Percentiles rank a stretch among this genome's conserved stretches.
phyloP scores from a whole-genome alignment of 2,888 invertebrate species.

The Agapostemon virescens region DNA sequence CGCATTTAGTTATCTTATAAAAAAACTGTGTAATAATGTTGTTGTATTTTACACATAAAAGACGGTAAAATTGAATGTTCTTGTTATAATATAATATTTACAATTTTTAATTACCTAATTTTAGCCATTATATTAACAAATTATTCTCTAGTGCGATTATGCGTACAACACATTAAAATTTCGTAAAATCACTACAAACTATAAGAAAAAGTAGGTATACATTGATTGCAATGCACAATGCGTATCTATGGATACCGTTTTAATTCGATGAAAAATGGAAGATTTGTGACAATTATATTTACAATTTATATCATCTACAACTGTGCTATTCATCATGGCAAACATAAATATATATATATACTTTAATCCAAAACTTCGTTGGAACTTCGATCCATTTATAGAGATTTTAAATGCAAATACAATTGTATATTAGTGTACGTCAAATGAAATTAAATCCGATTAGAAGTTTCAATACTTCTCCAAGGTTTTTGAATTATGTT shows the following conservation, averaged over 20 bases:
- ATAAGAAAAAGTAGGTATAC: slow-evolving; percentile 21
- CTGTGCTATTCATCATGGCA: slow-evolving; percentile 36
- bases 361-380: slow-evolving; percentile 27
- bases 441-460: slow-evolving; percentile 38
- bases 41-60: slow-evolving; percentile 6
- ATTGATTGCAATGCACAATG: slow-evolving; percentile 31
- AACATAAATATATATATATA: slow-evolving; percentile 24
- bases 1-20: background rate
- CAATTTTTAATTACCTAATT: slow-evolving; percentile 45
- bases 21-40: slow-evolving; percentile 1
- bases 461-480: slow-evolving; percentile 20
- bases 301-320: slow-evolving; percentile 39
- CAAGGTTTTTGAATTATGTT: slow-evolving; percentile 30
- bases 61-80: slow-evolving; percentile 16
- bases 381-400: slow-evolving; percentile 24
- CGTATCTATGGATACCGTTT: slow-evolving; percentile 20
- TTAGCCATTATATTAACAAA: slow-evolving; percentile 59
- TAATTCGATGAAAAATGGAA: slow-evolving; percentile 30
- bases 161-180: slow-evolving; percentile 26
- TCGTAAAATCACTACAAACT: slow-evolving; percentile 31
- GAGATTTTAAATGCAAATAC: slow-evolving; percentile 15
- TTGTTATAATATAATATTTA: slow-evolving; percentile 46
- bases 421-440: slow-evolving; percentile 30
- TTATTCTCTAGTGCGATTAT: slow-evolving; percentile 21
- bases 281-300: slow-evolving; percentile 46